Conservation (phyloP, 1,140 invertebrate species). For the Leptonema lineaticorne region DNA sequence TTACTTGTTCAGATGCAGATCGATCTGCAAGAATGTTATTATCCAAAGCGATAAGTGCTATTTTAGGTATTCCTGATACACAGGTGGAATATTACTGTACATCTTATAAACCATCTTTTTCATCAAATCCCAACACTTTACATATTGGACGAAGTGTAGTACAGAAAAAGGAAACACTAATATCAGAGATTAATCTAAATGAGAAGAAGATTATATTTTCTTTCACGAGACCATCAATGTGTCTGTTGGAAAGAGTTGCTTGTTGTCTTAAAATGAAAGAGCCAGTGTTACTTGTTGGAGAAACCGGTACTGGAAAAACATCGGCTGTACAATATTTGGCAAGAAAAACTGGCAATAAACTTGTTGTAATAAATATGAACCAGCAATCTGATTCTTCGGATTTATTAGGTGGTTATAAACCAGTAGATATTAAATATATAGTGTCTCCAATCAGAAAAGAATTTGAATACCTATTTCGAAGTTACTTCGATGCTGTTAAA, state of each 20-base stretch:
- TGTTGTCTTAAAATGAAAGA: constrained; percentile 81
- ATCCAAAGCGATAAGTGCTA: constrained; percentile 74
- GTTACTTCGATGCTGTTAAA: constrained; percentile 75
- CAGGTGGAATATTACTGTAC: constrained; percentile 80
- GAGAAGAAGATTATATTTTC: constrained; percentile 67
- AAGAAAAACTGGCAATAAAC: constrained; percentile 74
- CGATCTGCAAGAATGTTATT: constrained; percentile 63
- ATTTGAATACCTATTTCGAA: constrained; percentile 81
- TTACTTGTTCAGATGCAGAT: constrained; percentile 74
- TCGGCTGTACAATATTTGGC: constrained; percentile 94
- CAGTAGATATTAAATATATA: constrained; percentile 85
- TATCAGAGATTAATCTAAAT: constrained; percentile 50
- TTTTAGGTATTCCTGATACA: constrained; percentile 78
- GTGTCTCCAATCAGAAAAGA: constrained; percentile 77
- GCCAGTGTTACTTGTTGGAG: constrained; percentile 93
- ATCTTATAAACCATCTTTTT: constrained; percentile 76
- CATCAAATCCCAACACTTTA: constrained; percentile 48
- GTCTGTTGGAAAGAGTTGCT: constrained; percentile 84
- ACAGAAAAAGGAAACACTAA: constrained; percentile 48
- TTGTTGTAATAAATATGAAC: constrained; percentile 98
- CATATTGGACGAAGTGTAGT: constrained; percentile 53
- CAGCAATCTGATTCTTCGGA: constrained; percentile 97
- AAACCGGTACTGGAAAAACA: constrained; percentile 98
- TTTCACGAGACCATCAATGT: constrained; percentile 75
- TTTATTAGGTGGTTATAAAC: constrained; percentile 95